Percentiles rank a stretch among this genome's conserved stretches.
phyloP scores from a whole-genome alignment of 2,113 vertebrate species.

The Phylloscopus trochiloides region DNA sequence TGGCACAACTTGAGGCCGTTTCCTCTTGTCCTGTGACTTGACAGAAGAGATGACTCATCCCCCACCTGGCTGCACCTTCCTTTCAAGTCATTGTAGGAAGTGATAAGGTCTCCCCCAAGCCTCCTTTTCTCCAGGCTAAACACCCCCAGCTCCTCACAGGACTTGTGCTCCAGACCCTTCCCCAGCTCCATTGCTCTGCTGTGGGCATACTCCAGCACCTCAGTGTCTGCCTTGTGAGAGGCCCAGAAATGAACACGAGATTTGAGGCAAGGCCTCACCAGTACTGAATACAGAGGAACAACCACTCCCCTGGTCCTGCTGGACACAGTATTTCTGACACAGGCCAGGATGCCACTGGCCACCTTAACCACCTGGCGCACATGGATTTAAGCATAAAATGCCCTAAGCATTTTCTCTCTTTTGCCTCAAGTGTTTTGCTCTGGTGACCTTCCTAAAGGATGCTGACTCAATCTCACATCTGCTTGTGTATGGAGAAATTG shows the following conservation, averaged over 20 bases:
- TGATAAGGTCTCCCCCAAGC: rapidly evolving
- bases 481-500: background rate
- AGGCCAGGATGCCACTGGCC: background rate
- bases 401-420: background rate
- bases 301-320: background rate
- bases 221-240: rapidly evolving
- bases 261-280: rapidly evolving
- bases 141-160: rapidly evolving
- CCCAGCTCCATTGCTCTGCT: rapidly evolving
- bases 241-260: background rate
- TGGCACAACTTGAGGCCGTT: background rate
- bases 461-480: background rate
- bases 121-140: background rate
- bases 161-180: background rate
- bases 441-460: background rate
- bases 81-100: background rate
- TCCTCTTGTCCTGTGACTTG: background rate
- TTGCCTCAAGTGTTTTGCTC: background rate
- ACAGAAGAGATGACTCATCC: background rate
- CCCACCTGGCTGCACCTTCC: background rate
- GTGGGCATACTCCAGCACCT: rapidly evolving
- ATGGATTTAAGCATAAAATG: background rate
- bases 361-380: background rate
- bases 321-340: background rate
- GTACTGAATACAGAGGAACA: rapidly evolving